A percentile compares a stretch with the other conserved stretches of the same genome.
phyloP scores from a whole-genome alignment of 2,888 invertebrate species.

The Molanna angustata region DNA sequence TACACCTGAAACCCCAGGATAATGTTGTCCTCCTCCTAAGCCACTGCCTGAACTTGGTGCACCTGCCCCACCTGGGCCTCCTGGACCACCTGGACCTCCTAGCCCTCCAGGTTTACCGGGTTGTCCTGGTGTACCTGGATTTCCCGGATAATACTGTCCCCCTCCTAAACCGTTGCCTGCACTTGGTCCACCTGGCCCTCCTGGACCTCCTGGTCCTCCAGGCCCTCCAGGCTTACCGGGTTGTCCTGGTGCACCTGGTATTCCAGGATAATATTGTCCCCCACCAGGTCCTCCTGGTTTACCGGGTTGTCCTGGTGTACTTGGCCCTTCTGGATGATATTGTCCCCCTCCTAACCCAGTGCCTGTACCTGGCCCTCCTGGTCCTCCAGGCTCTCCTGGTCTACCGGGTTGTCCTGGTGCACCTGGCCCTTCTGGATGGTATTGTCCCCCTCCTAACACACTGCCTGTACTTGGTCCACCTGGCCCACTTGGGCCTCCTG shows the following conservation, averaged over 20 bases:
- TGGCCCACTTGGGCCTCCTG: conserved; percentile 34
- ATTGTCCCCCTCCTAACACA: background rate
- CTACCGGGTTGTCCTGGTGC: conserved; percentile 36
- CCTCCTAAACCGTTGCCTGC: background rate
- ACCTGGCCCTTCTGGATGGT: conserved; percentile 35
- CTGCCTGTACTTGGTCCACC: too few relatives aligned
- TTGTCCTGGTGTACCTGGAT: conserved; percentile 34
- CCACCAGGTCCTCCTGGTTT: conserved; percentile 32
- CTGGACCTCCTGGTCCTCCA: conserved; percentile 28
- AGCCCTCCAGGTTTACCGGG: conserved; percentile 26
- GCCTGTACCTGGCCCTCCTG: conserved; percentile 29
- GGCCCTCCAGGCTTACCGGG: conserved; percentile 19
- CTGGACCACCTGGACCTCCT: conserved; percentile 30
- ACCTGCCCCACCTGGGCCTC: conserved; percentile 39
- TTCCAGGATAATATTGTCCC: conserved; percentile 22
- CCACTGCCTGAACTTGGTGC: conserved; percentile 34
- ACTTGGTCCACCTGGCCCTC: conserved; percentile 30
- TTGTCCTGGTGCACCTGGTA: conserved; percentile 20
- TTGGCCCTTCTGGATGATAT: conserved; percentile 34
- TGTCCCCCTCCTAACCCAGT: conserved; percentile 33
- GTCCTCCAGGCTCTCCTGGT: conserved; percentile 35
- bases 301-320: conserved; percentile 10
- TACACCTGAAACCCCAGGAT: conserved; percentile 37
- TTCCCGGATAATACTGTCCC: conserved; percentile 7
- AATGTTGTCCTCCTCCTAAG: background rate